Percentiles rank a stretch among this genome's conserved stretches.
phyloP scores from a whole-genome alignment of 2,113 vertebrate genomes.

The Prunella himalayana region DNA sequence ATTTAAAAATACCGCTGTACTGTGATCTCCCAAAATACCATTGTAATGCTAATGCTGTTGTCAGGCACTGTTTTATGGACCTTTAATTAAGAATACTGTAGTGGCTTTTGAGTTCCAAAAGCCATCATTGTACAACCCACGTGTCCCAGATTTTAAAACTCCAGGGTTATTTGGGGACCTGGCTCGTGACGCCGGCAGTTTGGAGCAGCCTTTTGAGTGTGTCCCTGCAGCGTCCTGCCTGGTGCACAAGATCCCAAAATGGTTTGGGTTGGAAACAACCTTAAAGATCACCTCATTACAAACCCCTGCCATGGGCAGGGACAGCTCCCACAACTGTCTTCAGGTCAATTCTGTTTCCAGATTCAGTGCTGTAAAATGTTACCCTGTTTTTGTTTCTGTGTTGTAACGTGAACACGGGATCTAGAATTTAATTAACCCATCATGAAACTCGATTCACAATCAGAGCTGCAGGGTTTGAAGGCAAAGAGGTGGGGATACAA shows the following conservation, averaged over 20 bases:
- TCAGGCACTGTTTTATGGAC: background rate
- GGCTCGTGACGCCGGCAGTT: background rate
- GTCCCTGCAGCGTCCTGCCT: background rate
- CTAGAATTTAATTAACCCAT: background rate
- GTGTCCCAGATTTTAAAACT: background rate
- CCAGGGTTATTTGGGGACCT: slow-evolving; percentile 17
- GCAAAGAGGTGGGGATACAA: background rate
- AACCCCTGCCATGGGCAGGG: background rate
- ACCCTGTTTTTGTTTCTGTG: background rate
- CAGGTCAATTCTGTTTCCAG: background rate
- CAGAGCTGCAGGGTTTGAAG: background rate
- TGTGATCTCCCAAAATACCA: slow-evolving; percentile 3
- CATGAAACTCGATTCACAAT: background rate
- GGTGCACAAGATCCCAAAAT: background rate
- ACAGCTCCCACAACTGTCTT: background rate
- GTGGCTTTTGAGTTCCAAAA: background rate
- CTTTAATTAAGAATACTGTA: slow-evolving; percentile 27
- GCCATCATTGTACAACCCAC: background rate
- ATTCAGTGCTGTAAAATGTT: background rate
- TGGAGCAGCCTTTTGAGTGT: background rate
- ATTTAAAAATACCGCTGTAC: background rate
- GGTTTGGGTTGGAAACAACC: background rate
- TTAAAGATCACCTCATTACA: background rate
- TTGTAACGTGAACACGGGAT: background rate
- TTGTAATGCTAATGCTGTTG: background rate